Percentiles rank a stretch among this genome's conserved stretches.
phyloP scores from a whole-genome alignment of 2,888 invertebrate genomes.

The Tenthredo livida region DNA sequence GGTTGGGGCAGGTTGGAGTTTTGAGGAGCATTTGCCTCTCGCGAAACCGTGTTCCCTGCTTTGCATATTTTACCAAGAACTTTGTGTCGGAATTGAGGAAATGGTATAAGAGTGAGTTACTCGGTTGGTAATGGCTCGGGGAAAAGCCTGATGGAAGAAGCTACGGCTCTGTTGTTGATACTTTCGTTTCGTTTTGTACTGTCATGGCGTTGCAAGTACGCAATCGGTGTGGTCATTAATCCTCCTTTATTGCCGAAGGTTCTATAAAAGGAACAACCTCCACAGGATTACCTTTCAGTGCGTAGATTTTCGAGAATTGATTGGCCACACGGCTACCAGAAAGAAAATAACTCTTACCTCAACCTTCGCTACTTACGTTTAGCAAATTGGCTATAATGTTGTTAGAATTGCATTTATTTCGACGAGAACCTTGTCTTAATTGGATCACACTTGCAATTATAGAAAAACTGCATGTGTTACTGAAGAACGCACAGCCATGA shows the following conservation, averaged over 20 bases:
- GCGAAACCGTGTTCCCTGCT: conserved; percentile 11
- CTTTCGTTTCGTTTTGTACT: conserved; percentile 24
- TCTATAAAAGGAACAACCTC: conserved; percentile 2
- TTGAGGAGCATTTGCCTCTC: conserved; percentile 21
- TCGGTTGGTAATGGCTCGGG: conserved; percentile 16
- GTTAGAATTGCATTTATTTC: neutral
- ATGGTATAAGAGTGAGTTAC: conserved; percentile 39
- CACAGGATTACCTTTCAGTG: conserved; percentile 27
- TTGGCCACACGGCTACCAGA: neutral
- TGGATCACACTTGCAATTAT: neutral
- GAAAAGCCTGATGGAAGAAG: conserved; percentile 41
- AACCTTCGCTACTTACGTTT: neutral
- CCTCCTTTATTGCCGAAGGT: conserved; percentile 37
- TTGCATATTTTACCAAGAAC: conserved; percentile 46
- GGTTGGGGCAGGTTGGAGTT: conserved; percentile 17
- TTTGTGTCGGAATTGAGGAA: conserved; percentile 20
- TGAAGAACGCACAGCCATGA: neutral
- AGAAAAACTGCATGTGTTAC: neutral
- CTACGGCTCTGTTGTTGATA: conserved; percentile 27
- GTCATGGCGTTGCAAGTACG: conserved; percentile 28
- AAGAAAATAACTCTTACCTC: neutral
- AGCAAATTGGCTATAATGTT: neutral
- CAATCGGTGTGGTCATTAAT: conserved; percentile 35
- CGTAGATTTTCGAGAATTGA: conserved; percentile 26
- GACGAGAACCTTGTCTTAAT: neutral